A percentile compares a stretch with the other conserved stretches of the same genome.
Evolutionary conservation across 1,140 invertebrate species (phyloP).

Genomic region (Rhyzopertha dominica): DNA sequence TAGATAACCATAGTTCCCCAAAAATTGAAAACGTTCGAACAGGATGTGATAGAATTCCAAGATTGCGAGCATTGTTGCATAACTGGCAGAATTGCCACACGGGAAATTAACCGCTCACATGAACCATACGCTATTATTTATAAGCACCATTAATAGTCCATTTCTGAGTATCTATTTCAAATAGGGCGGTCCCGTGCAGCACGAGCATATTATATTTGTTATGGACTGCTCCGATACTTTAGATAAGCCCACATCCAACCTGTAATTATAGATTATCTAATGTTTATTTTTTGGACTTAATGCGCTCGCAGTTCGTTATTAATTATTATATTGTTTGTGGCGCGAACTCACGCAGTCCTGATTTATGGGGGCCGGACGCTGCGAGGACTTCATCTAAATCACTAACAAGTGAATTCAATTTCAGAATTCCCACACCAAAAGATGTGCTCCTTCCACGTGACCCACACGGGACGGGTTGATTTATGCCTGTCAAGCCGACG

Average conservation of each 20-base stretch:
- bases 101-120: no score
- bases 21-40: no score
- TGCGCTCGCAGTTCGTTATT: constrained; percentile 29
- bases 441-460: constrained; percentile 13
- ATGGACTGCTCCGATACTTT: constrained; percentile 13
- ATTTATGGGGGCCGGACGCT: constrained; percentile 27
- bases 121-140: no score
- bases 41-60: no score
- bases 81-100: no score
- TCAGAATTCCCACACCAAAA: constrained; percentile 24
- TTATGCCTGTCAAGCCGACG: constrained; percentile 21
- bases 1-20: no score
- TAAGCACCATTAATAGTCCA: no score
- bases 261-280: constrained; percentile 37
- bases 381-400: constrained; percentile 19
- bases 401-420: constrained; percentile 25
- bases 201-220: no score
- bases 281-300: constrained; percentile 36
- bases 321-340: constrained; percentile 35
- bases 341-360: constrained; percentile 25
- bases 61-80: no score
- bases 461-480: constrained; percentile 20
- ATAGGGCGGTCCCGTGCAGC: no score
- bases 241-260: constrained; percentile 22
- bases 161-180: no score